Conservation (phyloP, 1,140 invertebrate genomes). For the Drosophila nasuta region DNA sequence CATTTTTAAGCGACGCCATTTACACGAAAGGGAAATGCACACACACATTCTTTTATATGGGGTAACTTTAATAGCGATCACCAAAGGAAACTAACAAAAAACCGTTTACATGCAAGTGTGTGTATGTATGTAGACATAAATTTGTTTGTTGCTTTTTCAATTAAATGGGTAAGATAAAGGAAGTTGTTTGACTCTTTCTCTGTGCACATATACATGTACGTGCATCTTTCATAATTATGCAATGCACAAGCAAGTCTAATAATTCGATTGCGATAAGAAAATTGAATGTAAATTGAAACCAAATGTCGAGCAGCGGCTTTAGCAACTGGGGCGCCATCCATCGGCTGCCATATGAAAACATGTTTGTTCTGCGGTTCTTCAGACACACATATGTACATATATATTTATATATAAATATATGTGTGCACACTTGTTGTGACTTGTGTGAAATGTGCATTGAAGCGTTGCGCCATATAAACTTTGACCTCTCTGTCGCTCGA, state of each 20-base stretch:
- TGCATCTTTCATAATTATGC: conserved; percentile 59
- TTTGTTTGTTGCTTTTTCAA: conserved; percentile 20
- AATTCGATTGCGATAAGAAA: conserved; percentile 72
- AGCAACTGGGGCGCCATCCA: conserved; percentile 67
- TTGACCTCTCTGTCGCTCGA: conserved; percentile 65
- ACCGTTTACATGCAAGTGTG: background rate
- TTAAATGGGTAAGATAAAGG: conserved; percentile 15
- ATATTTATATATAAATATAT: background rate
- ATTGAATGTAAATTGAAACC: conserved; percentile 80
- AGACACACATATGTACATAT: background rate
- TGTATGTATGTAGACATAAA: background rate
- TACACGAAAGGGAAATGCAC: conserved; percentile 1
- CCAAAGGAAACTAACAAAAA: background rate
- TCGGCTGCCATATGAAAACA: conserved; percentile 49
- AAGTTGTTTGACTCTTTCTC: conserved; percentile 21
- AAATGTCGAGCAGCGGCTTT: conserved; percentile 55
- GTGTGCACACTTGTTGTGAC: conserved; percentile 51
- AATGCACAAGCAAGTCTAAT: conserved; percentile 55
- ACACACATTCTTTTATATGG: conserved; percentile 26
- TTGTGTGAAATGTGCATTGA: conserved; percentile 58
- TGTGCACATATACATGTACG: background rate
- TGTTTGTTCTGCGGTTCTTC: conserved; percentile 56
- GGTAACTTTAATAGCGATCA: conserved; percentile 36
- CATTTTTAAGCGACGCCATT: conserved; percentile 32
- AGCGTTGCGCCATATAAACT: conserved; percentile 41